These are phyloP conservation scores for Bubalus kerabau DNA, from an alignment of 2,113 vertebrate genomes.

Conservation along the genomic window DNA sequence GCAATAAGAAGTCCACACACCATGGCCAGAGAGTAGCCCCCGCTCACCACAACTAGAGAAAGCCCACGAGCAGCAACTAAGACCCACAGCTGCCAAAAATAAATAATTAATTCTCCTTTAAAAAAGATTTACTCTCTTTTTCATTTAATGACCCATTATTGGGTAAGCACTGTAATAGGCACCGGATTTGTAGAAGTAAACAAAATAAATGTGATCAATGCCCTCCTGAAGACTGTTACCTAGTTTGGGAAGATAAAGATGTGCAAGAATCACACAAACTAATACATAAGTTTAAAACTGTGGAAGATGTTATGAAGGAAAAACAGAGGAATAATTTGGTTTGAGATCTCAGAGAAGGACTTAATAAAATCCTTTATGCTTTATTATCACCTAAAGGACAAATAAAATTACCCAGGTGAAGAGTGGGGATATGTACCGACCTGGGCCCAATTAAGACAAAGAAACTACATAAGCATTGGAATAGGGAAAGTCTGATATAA, in stretches of 20 bases:
- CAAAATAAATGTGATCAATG: neutral
- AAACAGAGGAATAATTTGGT: neutral
- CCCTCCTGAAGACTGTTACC: neutral
- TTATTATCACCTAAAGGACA: neutral
- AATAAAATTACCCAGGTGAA: neutral
- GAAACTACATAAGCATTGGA: neutral
- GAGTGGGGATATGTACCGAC: neutral
- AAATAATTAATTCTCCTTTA: no score
- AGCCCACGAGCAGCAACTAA: no score
- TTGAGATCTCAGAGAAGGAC: neutral
- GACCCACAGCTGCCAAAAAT: no score
- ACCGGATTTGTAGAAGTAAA: neutral
- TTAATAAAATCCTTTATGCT: no score
- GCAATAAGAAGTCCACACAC: no score
- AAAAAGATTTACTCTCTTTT: neutral
- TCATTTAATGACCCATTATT: neutral
- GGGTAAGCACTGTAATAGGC: neutral
- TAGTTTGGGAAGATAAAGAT: neutral
- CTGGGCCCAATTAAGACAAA: neutral
- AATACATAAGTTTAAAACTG: neutral
- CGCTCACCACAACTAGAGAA: no score
- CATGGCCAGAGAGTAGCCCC: no score
- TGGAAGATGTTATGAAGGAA: neutral
- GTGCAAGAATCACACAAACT: neutral
- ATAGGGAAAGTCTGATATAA: neutral